Evolutionary conservation across 1,140 invertebrate species (phyloP).

Genomic region (Anastrepha ludens): DNA sequence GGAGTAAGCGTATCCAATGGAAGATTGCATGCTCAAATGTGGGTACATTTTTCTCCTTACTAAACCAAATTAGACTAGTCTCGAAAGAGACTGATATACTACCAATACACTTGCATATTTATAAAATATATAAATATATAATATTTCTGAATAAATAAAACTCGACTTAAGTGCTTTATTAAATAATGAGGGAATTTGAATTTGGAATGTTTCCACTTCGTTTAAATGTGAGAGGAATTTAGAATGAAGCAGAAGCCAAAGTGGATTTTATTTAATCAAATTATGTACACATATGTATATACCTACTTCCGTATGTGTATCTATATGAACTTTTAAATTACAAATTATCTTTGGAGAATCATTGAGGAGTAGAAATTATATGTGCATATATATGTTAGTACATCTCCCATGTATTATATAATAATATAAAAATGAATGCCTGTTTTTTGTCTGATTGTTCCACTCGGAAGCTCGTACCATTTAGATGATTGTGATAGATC

Average conservation of each 20-base stretch:
- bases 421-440: too few species aligned
- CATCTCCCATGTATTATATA: neutral
- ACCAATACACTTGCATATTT: neutral
- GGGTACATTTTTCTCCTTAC: too few species aligned
- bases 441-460: too few species aligned
- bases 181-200: neutral
- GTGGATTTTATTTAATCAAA: conserved; percentile 28
- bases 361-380: neutral
- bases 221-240: conserved; percentile 41
- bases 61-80: too few species aligned
- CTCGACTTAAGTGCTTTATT: too few species aligned
- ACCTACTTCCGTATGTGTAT: neutral
- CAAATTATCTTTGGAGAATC: neutral
- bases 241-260: conserved; percentile 3
- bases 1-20: too few species aligned
- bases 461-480: too few species aligned
- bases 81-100: neutral
- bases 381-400: neutral
- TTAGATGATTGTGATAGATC: too few species aligned
- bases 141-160: neutral
- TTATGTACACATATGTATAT: neutral
- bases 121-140: neutral
- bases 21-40: too few species aligned
- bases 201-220: neutral
- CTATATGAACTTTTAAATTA: too few species aligned